These are phyloP conservation scores for Phortica magna DNA, from an alignment of 2,888 invertebrate genomes.

Conservation along the genomic window DNA sequence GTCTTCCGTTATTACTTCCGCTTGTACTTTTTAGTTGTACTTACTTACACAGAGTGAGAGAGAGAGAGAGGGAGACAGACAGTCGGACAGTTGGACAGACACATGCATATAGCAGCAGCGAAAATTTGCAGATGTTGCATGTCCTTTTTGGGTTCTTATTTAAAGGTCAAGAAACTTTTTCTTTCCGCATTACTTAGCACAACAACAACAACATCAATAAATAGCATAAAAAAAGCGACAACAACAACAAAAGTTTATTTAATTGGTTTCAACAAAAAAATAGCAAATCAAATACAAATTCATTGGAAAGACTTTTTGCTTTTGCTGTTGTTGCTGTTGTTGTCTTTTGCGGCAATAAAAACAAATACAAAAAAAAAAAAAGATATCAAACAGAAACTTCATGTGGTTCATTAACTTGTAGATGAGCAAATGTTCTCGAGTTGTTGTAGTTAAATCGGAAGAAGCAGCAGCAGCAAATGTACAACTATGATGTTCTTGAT, in stretches of 20 bases:
- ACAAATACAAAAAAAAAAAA: not conserved
- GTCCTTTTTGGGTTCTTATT: not conserved
- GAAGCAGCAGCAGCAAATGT: not conserved
- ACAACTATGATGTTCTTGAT: no score
- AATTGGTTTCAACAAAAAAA: not conserved
- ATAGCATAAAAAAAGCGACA: not conserved
- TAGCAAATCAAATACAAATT: not conserved
- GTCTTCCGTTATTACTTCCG: conserved; percentile 27
- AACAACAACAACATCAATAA: not conserved
- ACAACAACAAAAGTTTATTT: not conserved
- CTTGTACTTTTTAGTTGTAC: not conserved
- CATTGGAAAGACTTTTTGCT: no score
- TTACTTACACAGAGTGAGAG: not conserved
- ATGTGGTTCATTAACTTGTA: not conserved
- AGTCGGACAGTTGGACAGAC: no score
- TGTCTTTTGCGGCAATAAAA: conserved; percentile 50
- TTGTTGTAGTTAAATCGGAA: not conserved
- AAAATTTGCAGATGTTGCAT: not conserved
- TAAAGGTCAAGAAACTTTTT: not conserved
- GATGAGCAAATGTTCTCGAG: no score
- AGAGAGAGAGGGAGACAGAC: no score
- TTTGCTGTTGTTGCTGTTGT: not conserved
- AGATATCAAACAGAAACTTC: not conserved
- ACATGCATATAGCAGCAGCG: no score
- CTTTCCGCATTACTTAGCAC: not conserved